Evolutionary conservation across 2,113 vertebrate species (phyloP), one percentile per base, ranked within the genome.

Genomic region (Lagenorhynchus albirostris): DNA sequence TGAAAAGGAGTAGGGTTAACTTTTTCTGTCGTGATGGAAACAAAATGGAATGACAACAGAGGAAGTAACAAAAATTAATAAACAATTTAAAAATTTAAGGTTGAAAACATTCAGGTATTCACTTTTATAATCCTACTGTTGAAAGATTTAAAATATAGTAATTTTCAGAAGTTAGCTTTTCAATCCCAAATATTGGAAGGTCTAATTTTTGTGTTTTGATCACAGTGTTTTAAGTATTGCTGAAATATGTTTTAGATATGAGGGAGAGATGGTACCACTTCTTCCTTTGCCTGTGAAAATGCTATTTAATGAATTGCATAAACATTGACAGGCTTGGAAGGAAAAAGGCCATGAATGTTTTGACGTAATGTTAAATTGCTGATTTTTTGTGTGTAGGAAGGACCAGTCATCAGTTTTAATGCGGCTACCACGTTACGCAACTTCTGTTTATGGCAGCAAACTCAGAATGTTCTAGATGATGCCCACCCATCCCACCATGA

Each of bases 361-460:
- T 76, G 68, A 44, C 11, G 1, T 68, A 70, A 12, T 92, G 36
- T 60, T 96, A 93, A 88, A 5, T 31, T 38, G 26, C 86, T 87
- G 58, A 4, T 73, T 96, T 55, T 95, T 98, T 95, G 17, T 92
- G 95, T 93, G 94, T 93, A 99, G 99, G 99, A 99, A 98, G 99
- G 99, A 96, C 99, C 99, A 90, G 98, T 98, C 76, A 99, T 99
- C 97, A 99, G 98, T 98, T 99, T 99, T 97, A 99, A 99, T 44
- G 99, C 99, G 71, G 99, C 99, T 95, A 99, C 99, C 10, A 99
- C 99, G 0, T 99, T 99, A 65, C 99, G 98, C 98, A 99, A 99
- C 98, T 99, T 99, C 98, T 99, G 99, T 87, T 98, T 99, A 90
- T 99, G 99, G 99, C 99, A 99, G 95, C 99, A 99, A 98, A 98